These are phyloP conservation scores for Eclectus roratus DNA, from an alignment of 2,113 vertebrate species.

Conservation along the genomic window DNA sequence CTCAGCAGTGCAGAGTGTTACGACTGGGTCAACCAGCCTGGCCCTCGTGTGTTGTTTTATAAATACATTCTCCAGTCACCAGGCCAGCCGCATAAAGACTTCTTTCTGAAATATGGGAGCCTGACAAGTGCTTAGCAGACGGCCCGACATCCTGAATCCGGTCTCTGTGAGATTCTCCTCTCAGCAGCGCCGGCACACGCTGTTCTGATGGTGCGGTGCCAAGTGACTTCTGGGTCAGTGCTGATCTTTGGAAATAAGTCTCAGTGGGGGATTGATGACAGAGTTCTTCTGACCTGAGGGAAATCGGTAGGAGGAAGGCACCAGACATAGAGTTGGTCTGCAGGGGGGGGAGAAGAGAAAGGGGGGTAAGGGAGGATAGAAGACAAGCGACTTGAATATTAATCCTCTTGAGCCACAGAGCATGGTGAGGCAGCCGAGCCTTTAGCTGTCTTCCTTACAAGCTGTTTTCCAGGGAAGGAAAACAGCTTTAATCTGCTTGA, in stretches of 20 bases:
- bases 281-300: conserved; percentile 66
- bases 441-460: not conserved
- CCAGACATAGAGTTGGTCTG: conserved; percentile 3
- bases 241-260: conserved; percentile 72
- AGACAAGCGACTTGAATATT: conserved; percentile 2
- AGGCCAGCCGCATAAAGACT: not conserved
- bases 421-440: not conserved
- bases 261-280: conserved; percentile 66
- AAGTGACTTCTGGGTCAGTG: conserved; percentile 70
- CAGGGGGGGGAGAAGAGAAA: not conserved
- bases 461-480: conserved; percentile 45
- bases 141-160: conserved; percentile 50
- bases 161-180: conserved; percentile 54
- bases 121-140: conserved; percentile 66
- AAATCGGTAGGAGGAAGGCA: conserved; percentile 57
- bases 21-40: not conserved
- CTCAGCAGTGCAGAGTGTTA: not conserved
- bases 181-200: conserved; percentile 35
- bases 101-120: conserved; percentile 44
- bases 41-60: conserved; percentile 12
- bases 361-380: not conserved
- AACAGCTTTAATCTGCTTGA: conserved; percentile 46
- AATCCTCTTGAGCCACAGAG: conserved; percentile 29
- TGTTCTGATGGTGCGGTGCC: conserved; percentile 57
- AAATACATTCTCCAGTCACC: conserved; percentile 40